A percentile compares a stretch with the other conserved stretches of the same genome.
These are phyloP conservation scores for Octonoba sinensis DNA, from an alignment of 2,888 invertebrate genomes.

Conservation along the genomic window DNA sequence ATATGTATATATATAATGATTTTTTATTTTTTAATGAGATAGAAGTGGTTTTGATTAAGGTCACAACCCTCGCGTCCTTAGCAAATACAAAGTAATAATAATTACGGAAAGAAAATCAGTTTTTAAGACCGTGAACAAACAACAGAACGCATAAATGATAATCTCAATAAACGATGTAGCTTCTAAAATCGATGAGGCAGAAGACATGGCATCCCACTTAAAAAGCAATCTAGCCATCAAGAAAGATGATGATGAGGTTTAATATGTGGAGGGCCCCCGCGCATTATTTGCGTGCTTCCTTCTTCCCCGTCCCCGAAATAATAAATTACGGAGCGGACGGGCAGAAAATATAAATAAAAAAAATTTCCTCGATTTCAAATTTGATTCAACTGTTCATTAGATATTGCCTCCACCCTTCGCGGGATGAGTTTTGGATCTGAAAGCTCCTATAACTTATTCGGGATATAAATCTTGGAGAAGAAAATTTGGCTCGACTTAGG, in stretches of 20 bases:
- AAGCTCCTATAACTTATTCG: constrained; percentile 58
- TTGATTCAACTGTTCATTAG: constrained; percentile 64
- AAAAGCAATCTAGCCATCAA: not conserved
- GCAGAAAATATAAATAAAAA: constrained; percentile 58
- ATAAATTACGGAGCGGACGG: constrained; percentile 60
- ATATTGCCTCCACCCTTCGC: constrained; percentile 51
- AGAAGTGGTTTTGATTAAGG: too few species aligned
- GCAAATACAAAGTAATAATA: too few species aligned
- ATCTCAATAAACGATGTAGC: not conserved
- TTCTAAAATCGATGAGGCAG: too few species aligned
- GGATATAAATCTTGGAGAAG: constrained; percentile 55
- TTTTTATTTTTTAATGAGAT: too few species aligned
- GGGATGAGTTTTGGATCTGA: constrained; percentile 62
- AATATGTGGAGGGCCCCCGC: constrained; percentile 33
- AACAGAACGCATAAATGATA: not conserved
- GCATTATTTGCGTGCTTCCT: constrained; percentile 60
- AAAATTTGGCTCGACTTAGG: constrained; percentile 22
- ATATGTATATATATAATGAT: too few species aligned
- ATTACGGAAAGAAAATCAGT: too few species aligned
- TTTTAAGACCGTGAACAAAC: not conserved
- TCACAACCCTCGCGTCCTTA: too few species aligned
- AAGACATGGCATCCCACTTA: not conserved
- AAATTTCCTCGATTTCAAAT: constrained; percentile 55
- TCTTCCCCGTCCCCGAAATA: constrained; percentile 57
- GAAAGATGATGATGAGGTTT: not conserved